A percentile compares a stretch with the other conserved stretches of the same genome.
phyloP scores from a whole-genome alignment of 2,888 invertebrate genomes.

The Sceliomorpha sp. region DNA sequence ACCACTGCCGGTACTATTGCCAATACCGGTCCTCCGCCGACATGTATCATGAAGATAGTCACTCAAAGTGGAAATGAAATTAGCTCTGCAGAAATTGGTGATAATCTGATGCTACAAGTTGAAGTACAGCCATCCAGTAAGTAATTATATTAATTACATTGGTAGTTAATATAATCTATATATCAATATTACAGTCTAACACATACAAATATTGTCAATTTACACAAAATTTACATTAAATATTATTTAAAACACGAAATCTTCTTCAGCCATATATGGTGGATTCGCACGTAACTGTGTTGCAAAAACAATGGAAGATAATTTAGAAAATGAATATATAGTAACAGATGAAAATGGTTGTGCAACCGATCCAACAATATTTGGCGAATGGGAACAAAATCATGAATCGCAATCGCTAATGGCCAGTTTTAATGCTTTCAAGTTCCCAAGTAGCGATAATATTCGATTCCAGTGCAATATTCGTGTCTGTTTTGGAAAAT shows the following conservation, averaged over 20 bases:
- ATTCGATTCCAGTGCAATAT: constrained; percentile 98
- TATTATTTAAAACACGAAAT: too few species aligned
- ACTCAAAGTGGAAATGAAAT: constrained; percentile 93
- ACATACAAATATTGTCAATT: too few species aligned
- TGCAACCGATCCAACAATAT: constrained; percentile 94
- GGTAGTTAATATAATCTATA: too few species aligned
- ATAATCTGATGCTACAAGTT: constrained; percentile 91
- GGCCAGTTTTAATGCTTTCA: constrained; percentile 96
- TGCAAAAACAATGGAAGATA: constrained; percentile 94
- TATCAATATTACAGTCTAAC: too few species aligned
- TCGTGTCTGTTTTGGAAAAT: constrained; percentile 95
- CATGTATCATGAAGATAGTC: constrained; percentile 95
- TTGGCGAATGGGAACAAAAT: constrained; percentile 96
- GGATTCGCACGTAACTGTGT: constrained; percentile 96
- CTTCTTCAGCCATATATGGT: constrained; percentile 91
- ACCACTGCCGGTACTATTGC: constrained; percentile 97
- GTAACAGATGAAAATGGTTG: constrained; percentile 97
- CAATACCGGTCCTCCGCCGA: constrained; percentile 96
- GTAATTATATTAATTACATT: constrained; percentile 53
- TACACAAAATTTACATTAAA: too few species aligned
- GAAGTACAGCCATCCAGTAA: constrained; percentile 88
- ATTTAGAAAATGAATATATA: constrained; percentile 93
- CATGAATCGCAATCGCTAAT: constrained; percentile 91
- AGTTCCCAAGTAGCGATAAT: constrained; percentile 96
- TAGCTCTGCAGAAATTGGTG: constrained; percentile 94